Percentiles rank a stretch among this genome's conserved stretches.
phyloP scores from a whole-genome alignment of 2,797 vertebrate species.

The Anabacerthia variegaticeps region DNA sequence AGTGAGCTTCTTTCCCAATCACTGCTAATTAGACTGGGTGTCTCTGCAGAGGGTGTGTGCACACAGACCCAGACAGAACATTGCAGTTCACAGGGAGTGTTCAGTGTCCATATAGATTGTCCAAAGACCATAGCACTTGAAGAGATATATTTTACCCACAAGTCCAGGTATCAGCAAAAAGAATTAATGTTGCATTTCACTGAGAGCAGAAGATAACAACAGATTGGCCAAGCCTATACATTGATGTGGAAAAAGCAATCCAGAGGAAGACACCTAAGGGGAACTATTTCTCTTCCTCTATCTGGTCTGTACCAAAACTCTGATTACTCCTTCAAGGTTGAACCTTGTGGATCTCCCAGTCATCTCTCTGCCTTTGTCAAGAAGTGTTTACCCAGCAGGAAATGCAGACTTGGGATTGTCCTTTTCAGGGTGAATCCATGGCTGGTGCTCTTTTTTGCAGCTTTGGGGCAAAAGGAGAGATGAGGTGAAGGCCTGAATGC shows the following conservation, averaged over 20 bases:
- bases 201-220: neutral
- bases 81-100: neutral
- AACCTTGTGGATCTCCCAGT: neutral
- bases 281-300: neutral
- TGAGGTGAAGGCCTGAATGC: neutral
- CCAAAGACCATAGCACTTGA: neutral
- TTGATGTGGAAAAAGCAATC: neutral
- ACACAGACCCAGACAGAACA: neutral
- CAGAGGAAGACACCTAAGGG: neutral
- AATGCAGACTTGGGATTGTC: neutral
- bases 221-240: neutral
- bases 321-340: neutral
- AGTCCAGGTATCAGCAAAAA: neutral
- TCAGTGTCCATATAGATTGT: rapidly evolving
- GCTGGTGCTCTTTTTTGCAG: neutral
- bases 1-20: neutral
- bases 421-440: neutral
- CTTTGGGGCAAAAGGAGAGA: neutral
- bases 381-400: neutral
- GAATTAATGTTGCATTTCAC: neutral
- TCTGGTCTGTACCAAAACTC: neutral
- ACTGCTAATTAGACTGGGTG: neutral
- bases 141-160: neutral
- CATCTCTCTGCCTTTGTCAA: neutral
- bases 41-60: neutral